These are phyloP conservation scores for Calyptomena viridis DNA, from an alignment of 2,113 vertebrate species.

Conservation along the genomic window DNA sequence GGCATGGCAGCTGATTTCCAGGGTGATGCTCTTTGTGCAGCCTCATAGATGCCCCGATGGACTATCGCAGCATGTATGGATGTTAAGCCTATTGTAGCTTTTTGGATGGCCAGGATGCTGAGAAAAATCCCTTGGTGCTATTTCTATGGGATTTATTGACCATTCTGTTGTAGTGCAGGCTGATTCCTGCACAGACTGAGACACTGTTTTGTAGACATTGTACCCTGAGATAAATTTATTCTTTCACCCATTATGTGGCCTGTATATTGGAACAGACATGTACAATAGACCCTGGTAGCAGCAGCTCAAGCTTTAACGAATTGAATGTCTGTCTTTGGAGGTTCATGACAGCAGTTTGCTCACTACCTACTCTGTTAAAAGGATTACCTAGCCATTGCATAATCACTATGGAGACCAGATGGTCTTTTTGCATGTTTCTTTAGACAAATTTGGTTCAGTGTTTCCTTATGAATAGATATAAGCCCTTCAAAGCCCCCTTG, in stretches of 20 bases:
- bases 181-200: not conserved
- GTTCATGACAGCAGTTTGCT: slow-evolving; percentile 32
- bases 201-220: not conserved
- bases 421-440: slow-evolving; percentile 58
- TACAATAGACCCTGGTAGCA: not conserved
- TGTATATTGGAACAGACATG: not conserved
- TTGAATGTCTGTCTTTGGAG: slow-evolving; percentile 4
- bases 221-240: not conserved
- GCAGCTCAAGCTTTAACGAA: not conserved
- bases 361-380: slow-evolving; percentile 24
- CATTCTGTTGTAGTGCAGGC: not conserved
- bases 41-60: not conserved
- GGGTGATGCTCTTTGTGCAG: not conserved
- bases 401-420: slow-evolving; percentile 60
- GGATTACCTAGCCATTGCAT: slow-evolving; percentile 47
- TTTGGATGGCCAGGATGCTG: not conserved
- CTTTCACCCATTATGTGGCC: slow-evolving; percentile 22
- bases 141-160: slow-evolving; percentile 40
- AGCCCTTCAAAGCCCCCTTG: slow-evolving; percentile 10
- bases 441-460: not conserved
- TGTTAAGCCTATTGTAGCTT: not conserved
- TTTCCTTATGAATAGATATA: slow-evolving; percentile 31
- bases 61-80: not conserved
- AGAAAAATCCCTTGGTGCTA: not conserved
- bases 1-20: not conserved